phyloP scores from a whole-genome alignment of 2,113 vertebrate species.

The Gavialis gangeticus region DNA sequence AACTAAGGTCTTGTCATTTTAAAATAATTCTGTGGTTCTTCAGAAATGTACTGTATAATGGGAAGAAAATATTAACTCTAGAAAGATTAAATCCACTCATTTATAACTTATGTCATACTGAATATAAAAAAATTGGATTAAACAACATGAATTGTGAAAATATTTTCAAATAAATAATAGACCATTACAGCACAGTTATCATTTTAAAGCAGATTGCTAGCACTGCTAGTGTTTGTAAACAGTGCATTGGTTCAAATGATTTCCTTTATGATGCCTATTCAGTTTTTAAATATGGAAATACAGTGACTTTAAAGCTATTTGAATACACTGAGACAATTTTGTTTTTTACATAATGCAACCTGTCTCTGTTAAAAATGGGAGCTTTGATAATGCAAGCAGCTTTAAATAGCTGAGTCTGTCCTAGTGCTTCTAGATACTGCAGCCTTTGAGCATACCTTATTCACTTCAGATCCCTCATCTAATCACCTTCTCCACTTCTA shows the following conservation, averaged over 20 bases:
- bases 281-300: neutral
- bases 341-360: neutral
- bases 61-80: constrained; percentile 15
- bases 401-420: neutral
- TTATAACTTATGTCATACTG: constrained; percentile 4
- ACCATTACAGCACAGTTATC: neutral
- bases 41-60: neutral
- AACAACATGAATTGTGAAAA: constrained; percentile 13
- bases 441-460: neutral
- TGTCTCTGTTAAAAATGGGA: neutral
- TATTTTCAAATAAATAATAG: constrained; percentile 1
- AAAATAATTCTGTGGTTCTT: neutral
- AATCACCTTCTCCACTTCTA: neutral
- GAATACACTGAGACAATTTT: neutral
- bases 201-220: constrained; percentile 3
- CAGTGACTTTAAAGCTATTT: neutral
- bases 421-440: too few species aligned
- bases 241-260: neutral
- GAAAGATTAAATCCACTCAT: constrained; percentile 24
- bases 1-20: constrained; percentile 2
- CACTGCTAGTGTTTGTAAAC: neutral
- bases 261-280: neutral
- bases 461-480: neutral
- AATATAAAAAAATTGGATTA: constrained; percentile 26
- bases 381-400: neutral